These are phyloP conservation scores for Actenoides hombroni DNA, from an alignment of 2,113 vertebrate genomes.

Conservation along the genomic window DNA sequence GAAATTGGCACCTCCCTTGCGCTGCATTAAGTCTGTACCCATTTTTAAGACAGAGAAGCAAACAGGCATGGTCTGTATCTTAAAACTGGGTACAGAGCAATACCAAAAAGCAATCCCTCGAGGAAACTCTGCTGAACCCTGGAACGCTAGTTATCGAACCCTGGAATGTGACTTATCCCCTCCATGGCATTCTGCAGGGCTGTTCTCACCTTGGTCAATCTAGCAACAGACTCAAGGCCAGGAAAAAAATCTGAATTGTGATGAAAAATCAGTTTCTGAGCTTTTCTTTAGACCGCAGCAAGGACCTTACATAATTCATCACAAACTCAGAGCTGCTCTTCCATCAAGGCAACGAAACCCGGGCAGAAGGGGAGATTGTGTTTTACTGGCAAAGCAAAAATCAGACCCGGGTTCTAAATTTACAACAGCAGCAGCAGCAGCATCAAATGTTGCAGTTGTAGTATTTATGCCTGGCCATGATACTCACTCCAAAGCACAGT, in stretches of 20 bases:
- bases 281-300: background rate
- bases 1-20: background rate
- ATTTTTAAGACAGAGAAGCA: rapidly evolving
- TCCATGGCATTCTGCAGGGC: background rate
- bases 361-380: background rate
- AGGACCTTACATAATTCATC: background rate
- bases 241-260: background rate
- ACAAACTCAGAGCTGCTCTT: background rate
- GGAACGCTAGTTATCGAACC: background rate
- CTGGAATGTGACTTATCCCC: background rate
- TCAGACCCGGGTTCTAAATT: background rate
- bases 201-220: background rate
- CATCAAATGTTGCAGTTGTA: rapidly evolving
- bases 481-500: background rate
- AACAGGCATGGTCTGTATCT: background rate
- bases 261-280: background rate
- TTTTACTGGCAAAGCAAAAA: background rate
- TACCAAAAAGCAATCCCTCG: background rate
- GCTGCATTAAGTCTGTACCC: background rate
- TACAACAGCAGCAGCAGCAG: background rate
- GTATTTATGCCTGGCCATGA: background rate
- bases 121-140: background rate
- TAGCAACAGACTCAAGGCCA: background rate
- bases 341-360: background rate
- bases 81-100: background rate